Evolutionary conservation across 1,140 invertebrate species (phyloP).

Genomic region (Nephotettix cincticeps): DNA sequence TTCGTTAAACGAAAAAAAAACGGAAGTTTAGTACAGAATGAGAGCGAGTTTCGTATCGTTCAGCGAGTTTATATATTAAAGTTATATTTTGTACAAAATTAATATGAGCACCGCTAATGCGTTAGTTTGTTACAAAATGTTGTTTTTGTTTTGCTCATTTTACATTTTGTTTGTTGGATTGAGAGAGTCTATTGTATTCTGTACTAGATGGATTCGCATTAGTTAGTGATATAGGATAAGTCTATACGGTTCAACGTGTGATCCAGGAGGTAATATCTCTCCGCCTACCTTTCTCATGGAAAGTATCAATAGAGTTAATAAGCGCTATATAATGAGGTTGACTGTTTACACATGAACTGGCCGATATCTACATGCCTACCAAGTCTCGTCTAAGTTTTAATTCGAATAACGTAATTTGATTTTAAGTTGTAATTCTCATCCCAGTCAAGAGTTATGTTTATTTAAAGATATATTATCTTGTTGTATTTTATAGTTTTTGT

Average conservation of each 20-base stretch:
- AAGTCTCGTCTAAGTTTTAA: not conserved
- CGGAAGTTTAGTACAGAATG: not conserved
- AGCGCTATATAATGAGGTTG: slow-evolving; percentile 27
- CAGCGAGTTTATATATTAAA: slow-evolving; percentile 27
- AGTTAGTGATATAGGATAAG: slow-evolving; percentile 28
- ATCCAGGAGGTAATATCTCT: slow-evolving; percentile 26
- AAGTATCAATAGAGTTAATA: slow-evolving; percentile 29
- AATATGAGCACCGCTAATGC: slow-evolving; percentile 14
- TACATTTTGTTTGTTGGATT: slow-evolving; percentile 23
- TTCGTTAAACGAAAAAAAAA: slow-evolving; percentile 22
- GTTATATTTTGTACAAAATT: slow-evolving; percentile 29
- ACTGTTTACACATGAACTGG: slow-evolving; percentile 29
- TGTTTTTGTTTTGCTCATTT: slow-evolving; percentile 30
- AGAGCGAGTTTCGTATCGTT: slow-evolving; percentile 2
- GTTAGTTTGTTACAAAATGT: slow-evolving; percentile 17
- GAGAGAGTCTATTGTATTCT: slow-evolving; percentile 12
- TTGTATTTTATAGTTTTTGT: not conserved
- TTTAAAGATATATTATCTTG: not conserved
- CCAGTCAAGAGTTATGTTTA: not conserved
- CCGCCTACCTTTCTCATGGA: slow-evolving; percentile 41
- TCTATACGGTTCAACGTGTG: slow-evolving; percentile 20
- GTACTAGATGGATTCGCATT: slow-evolving; percentile 25
- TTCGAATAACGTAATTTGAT: too few species aligned
- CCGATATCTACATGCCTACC: slow-evolving; percentile 6
- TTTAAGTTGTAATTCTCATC: too few species aligned